Percentiles rank a stretch among this genome's conserved stretches.
Conservation (phyloP, 2,888 invertebrate genomes). For the Nymphalis urticae region DNA sequence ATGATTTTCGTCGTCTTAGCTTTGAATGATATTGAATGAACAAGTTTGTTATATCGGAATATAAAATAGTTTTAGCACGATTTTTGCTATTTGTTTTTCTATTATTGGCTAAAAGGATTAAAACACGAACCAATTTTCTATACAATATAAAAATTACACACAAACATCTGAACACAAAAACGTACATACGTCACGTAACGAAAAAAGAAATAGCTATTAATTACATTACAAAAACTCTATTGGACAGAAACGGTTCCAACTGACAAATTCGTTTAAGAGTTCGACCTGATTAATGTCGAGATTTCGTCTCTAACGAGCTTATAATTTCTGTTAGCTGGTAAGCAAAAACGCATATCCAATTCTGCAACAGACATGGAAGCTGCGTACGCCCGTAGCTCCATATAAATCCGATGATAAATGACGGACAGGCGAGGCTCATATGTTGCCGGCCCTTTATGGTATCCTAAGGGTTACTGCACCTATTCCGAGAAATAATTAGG, state of each 20-base stretch:
- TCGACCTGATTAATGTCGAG: conserved; percentile 19
- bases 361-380: conserved; percentile 28
- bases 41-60: no score
- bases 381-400: conserved; percentile 31
- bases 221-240: background rate
- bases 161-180: conserved; percentile 2
- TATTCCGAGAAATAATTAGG: conserved; percentile 35
- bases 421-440: conserved; percentile 32
- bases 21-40: no score
- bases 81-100: no score
- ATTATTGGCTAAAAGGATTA: background rate
- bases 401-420: conserved; percentile 38
- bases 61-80: no score
- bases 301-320: conserved; percentile 27
- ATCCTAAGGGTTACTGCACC: conserved; percentile 35
- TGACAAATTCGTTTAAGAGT: conserved; percentile 18
- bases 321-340: conserved; percentile 28
- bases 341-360: conserved; percentile 35
- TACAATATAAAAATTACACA: background rate
- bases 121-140: background rate
- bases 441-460: conserved; percentile 34
- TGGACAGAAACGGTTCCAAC: background rate
- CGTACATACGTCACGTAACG: background rate
- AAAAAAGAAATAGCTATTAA: conserved; percentile 4
- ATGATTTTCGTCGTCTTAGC: background rate